Percentiles rank a stretch among this genome's conserved stretches.
phyloP scores from a whole-genome alignment of 1,140 invertebrate genomes.

The Tetraneura akinire region DNA sequence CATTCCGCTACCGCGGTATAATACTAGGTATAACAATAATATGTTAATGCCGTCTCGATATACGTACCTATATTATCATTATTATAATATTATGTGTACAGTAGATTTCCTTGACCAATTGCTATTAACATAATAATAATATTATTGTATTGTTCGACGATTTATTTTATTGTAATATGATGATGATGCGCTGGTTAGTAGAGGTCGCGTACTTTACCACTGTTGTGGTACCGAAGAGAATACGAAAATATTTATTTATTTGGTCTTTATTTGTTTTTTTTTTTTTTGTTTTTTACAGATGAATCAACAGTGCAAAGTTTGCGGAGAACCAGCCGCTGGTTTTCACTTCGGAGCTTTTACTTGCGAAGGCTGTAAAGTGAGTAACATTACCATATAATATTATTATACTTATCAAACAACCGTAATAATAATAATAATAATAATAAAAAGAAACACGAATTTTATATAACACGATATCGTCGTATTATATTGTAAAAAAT shows the following conservation, averaged over 20 bases:
- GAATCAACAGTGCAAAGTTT: slow-evolving; percentile 94
- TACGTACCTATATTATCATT: background rate
- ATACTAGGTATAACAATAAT: slow-evolving; percentile 21
- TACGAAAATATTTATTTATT: too few relatives aligned
- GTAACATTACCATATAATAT: slow-evolving; percentile 53
- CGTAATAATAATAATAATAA: too few relatives aligned
- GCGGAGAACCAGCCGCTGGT: slow-evolving; percentile 90
- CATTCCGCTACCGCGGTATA: too few relatives aligned
- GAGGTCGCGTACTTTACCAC: too few relatives aligned
- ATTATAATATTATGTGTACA: background rate
- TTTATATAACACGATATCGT: too few relatives aligned
- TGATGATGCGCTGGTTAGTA: too few relatives aligned
- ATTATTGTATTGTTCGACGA: background rate
- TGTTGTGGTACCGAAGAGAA: too few relatives aligned
- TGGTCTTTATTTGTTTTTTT: too few relatives aligned
- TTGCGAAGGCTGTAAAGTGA: slow-evolving; percentile 96
- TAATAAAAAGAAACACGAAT: too few relatives aligned
- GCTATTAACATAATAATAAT: background rate
- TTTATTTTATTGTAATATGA: background rate
- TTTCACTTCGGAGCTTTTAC: slow-evolving; percentile 97
- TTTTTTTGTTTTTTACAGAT: slow-evolving; percentile 70
- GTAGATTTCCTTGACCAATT: slow-evolving; percentile 40
- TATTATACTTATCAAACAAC: too few relatives aligned
- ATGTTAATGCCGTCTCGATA: slow-evolving; percentile 29
- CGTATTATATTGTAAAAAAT: too few relatives aligned